Evolutionary conservation across 2,113 vertebrate species (phyloP).

Genomic region (Saguinus midas): DNA sequence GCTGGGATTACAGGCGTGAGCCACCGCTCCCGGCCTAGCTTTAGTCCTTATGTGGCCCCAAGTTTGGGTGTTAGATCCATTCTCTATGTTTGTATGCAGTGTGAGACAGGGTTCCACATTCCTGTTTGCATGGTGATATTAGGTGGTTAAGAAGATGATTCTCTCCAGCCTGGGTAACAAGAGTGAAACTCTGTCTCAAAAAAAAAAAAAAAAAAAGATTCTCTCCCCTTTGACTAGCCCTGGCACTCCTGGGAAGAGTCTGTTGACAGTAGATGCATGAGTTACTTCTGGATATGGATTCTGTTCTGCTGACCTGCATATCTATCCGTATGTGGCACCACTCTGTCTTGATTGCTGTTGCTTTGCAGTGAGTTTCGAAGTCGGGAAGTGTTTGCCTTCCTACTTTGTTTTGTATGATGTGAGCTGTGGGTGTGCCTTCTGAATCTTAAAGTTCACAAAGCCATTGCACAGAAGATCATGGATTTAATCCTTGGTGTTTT

Average conservation of each 20-base stretch:
- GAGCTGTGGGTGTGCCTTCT: not conserved
- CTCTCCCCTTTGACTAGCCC: too few relatives aligned
- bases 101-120: not conserved
- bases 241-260: not conserved
- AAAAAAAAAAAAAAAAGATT: not conserved
- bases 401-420: not conserved
- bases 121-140: not conserved
- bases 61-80: not conserved
- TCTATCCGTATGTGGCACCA: rapidly evolving
- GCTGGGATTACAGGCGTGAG: too few relatives aligned
- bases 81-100: not conserved
- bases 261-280: too few relatives aligned
- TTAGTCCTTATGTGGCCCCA: not conserved
- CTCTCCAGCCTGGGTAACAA: too few relatives aligned
- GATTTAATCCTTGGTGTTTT: not conserved
- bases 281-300: not conserved
- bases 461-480: not conserved
- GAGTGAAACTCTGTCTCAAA: too few relatives aligned
- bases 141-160: not conserved
- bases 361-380: not conserved
- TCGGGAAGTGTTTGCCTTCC: not conserved
- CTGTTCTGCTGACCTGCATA: rapidly evolving
- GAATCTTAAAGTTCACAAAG: not conserved
- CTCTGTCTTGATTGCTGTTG: not conserved
- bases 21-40: not conserved